A percentile compares a stretch with the other conserved stretches of the same genome.
Conservation (phyloP, 2,113 vertebrate genomes). For the Chelonoidis abingdonii region DNA sequence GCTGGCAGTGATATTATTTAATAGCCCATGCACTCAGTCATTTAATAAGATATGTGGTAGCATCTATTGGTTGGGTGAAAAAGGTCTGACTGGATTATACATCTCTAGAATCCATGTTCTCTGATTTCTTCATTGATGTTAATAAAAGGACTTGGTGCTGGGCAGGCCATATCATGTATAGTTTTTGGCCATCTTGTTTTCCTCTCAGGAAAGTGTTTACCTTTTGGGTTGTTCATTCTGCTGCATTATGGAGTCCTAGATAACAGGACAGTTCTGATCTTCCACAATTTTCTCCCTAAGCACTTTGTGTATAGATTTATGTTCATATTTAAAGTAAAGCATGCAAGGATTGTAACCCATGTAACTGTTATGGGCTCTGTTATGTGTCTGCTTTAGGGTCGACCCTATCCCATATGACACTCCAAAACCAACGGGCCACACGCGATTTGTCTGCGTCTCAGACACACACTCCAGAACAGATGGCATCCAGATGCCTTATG, state of each 20-base stretch:
- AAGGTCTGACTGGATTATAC: neutral
- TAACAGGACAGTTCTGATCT: neutral
- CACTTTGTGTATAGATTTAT: neutral
- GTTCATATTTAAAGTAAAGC: conserved; percentile 50
- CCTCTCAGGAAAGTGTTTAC: conserved; percentile 55
- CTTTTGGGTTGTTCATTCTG: neutral
- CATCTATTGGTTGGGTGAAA: conserved; percentile 7
- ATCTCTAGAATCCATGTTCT: neutral
- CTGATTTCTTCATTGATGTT: conserved; percentile 17
- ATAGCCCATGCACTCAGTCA: neutral
- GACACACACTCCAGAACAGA: conserved; percentile 99
- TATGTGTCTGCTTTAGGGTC: conserved; percentile 91
- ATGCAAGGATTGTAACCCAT: conserved; percentile 67
- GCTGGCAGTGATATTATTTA: neutral
- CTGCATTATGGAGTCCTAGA: neutral
- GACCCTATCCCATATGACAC: conserved; percentile 98
- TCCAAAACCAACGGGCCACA: conserved; percentile 97
- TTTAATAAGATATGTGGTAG: conserved; percentile 1
- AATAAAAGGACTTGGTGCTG: neutral
- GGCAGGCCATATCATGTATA: neutral
- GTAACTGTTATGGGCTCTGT: conserved; percentile 79
- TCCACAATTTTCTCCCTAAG: neutral
- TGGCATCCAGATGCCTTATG: conserved; percentile 99
- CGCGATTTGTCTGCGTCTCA: conserved; percentile 97
- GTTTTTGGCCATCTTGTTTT: neutral